Conservation (phyloP, 2,113 vertebrate species). For the Austrofundulus limnaeus region DNA sequence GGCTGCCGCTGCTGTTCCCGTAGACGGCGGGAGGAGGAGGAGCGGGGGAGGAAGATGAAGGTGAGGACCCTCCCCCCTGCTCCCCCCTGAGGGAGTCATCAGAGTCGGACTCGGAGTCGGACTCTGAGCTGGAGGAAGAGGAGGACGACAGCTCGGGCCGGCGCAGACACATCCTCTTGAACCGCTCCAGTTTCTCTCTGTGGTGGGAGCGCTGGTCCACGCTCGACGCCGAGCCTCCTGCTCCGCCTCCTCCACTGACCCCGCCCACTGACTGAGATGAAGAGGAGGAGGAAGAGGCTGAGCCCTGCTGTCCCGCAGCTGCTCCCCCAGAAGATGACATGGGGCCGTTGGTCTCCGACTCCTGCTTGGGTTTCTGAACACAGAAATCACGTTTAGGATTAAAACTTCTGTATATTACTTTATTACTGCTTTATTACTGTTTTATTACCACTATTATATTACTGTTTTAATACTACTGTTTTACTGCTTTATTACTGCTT, state of each 20-base stretch:
- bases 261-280: conserved; percentile 34
- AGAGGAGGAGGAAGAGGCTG: conserved; percentile 8
- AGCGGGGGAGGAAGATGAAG: conserved; percentile 51
- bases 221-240: conserved; percentile 42
- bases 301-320: conserved; percentile 32
- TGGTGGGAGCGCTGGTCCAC: conserved; percentile 85
- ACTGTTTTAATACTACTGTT: too few species aligned
- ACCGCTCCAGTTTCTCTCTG: conserved; percentile 89
- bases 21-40: conserved; percentile 58
- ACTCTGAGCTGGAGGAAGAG: conserved; percentile 87
- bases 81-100: conserved; percentile 69
- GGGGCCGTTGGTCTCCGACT: conserved; percentile 73
- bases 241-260: conserved; percentile 19
- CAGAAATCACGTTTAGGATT: background rate
- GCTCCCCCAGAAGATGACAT: conserved; percentile 42
- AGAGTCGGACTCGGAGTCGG: conserved; percentile 84
- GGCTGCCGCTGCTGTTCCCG: conserved; percentile 50
- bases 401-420: background rate
- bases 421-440: too few species aligned
- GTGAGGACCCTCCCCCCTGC: conserved; percentile 52
- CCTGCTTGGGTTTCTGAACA: conserved; percentile 77
- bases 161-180: conserved; percentile 90
- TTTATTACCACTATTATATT: too few species aligned
- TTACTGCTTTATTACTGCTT: too few species aligned
- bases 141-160: conserved; percentile 81